These are phyloP conservation scores for Papilio polytes DNA, from an alignment of 1,140 invertebrate genomes.

Conservation along the genomic window DNA sequence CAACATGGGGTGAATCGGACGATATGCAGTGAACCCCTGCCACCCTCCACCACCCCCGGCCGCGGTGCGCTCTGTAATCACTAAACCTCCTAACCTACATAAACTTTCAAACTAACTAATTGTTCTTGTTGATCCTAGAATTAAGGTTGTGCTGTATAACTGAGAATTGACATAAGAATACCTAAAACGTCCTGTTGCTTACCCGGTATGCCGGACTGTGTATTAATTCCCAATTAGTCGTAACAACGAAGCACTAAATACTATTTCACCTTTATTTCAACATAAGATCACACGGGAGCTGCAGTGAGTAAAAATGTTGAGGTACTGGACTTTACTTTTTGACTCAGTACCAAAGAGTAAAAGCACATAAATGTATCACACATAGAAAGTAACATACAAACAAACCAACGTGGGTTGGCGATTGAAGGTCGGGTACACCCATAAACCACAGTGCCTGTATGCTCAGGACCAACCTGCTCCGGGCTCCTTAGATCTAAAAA, in stretches of 20 bases:
- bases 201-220: not conserved
- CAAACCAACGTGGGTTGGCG: not conserved
- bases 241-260: not conserved
- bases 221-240: not conserved
- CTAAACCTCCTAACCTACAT: conserved; percentile 15
- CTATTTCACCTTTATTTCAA: not conserved
- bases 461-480: not conserved
- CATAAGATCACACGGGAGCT: not conserved
- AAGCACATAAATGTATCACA: not conserved
- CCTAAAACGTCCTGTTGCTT: not conserved
- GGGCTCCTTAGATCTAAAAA: conserved; percentile 68
- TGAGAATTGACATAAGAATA: not conserved
- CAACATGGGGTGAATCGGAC: not conserved
- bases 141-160: not conserved
- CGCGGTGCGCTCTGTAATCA: not conserved
- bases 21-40: not conserved
- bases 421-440: not conserved
- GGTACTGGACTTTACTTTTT: not conserved
- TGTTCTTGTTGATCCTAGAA: not conserved
- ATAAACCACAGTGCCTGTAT: not conserved
- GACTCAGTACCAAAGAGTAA: not conserved
- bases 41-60: not conserved
- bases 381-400: not conserved
- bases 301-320: not conserved
- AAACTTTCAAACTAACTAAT: conserved; percentile 19